phyloP scores from a whole-genome alignment of 2,113 vertebrate genomes.

The Pandion haliaetus region DNA sequence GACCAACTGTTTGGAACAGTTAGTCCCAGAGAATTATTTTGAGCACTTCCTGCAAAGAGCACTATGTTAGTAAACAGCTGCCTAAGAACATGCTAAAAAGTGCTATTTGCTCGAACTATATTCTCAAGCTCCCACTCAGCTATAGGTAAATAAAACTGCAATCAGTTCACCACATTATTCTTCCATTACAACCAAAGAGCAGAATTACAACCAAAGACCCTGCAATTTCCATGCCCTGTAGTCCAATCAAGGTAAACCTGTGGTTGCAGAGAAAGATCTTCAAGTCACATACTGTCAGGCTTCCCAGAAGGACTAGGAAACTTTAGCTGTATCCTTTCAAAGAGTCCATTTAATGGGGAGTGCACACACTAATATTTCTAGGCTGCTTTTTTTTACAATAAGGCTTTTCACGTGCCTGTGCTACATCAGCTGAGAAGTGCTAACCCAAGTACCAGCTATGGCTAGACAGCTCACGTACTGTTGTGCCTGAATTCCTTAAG shows the following conservation, averaged over 20 bases:
- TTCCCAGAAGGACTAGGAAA: neutral
- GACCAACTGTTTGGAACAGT: neutral
- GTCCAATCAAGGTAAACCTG: neutral
- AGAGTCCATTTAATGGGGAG: neutral
- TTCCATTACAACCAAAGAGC: neutral
- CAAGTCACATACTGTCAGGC: neutral
- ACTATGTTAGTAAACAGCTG: neutral
- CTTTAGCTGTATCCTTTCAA: neutral
- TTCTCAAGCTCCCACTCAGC: neutral
- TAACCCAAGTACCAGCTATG: neutral
- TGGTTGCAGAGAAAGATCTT: neutral
- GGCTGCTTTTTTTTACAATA: neutral
- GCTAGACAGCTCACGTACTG: neutral
- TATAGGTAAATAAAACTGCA: neutral
- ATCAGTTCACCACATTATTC: rapidly evolving
- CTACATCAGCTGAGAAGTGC: neutral
- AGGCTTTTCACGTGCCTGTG: neutral
- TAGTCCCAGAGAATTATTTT: neutral
- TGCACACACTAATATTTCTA: neutral
- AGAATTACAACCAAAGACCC: too few relatives aligned
- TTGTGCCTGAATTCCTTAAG: neutral
- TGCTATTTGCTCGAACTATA: neutral
- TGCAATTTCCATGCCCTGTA: neutral
- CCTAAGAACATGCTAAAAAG: neutral
- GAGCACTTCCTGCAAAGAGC: neutral